Conservation (phyloP, 2,113 vertebrate genomes). For the Spea bombifrons region DNA sequence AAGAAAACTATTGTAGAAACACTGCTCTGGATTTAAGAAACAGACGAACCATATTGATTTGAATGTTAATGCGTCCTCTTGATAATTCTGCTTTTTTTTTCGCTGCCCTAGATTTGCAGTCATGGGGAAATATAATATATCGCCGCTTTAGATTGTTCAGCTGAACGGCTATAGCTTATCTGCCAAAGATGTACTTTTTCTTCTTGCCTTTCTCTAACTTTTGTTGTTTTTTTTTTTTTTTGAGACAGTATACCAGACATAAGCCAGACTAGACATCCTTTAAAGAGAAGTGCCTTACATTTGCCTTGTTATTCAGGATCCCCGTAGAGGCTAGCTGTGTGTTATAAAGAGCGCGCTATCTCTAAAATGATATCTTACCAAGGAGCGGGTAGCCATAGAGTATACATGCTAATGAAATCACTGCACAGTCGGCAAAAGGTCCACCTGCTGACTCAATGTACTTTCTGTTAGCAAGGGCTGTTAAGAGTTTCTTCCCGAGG, state of each 20-base stretch:
- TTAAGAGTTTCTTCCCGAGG: not conserved
- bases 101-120: too few relatives aligned
- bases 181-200: not conserved
- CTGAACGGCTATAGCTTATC: too few relatives aligned
- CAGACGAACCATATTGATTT: too few relatives aligned
- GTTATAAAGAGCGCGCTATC: slow-evolving; percentile 26
- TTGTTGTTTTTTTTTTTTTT: not conserved
- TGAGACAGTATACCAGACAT: not conserved
- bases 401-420: slow-evolving; percentile 26
- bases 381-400: not conserved
- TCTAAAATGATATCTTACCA: slow-evolving; percentile 37
- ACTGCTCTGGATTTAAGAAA: too few relatives aligned
- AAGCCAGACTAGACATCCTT: not conserved
- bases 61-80: too few relatives aligned
- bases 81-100: too few relatives aligned
- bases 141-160: too few relatives aligned
- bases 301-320: slow-evolving; percentile 13
- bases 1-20: too few relatives aligned
- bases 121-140: too few relatives aligned
- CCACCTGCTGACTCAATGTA: slow-evolving; percentile 34
- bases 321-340: slow-evolving; percentile 16
- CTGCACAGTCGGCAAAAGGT: not conserved
- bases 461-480: slow-evolving; percentile 3
- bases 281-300: slow-evolving; percentile 13
- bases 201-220: not conserved